Base-by-base conservation (phyloP, 2,113 vertebrate genomes). In the Sebastes schlegelii region DNA sequence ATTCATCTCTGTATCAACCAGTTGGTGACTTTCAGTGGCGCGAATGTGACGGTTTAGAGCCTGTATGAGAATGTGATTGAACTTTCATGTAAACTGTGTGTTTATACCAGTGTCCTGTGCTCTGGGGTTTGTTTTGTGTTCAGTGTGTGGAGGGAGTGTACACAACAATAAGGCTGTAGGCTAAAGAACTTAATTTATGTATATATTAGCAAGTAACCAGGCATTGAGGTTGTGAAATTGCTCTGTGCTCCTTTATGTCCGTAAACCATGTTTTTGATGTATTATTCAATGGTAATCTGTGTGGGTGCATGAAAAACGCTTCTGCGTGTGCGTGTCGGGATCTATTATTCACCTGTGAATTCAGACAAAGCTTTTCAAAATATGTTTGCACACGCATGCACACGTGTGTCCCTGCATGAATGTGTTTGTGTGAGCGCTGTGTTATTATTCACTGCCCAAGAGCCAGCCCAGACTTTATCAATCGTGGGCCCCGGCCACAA, bases 381-480 rank as follows among this genome's bases (percentile, higher is more conserved):
- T 57, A 21, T 79, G 23, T 55, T 8, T 19, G 45, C 13, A 1
- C 54, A 51, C 5, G 23, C 14, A 34, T 43, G n/a, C 34, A 34
- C 34, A 23, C 61, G 49, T 61, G 46, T 72, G 17, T 34, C 46
- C 6, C 9, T 65, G 57, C 1, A 0, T 34, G 26, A 21, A 16
- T 45, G 13, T 70, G 46, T 52, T n/a, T 8, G 61, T 8, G 62
- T 73, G 42, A 3, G 16, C n/a, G 42, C 1, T 26, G 17, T 46
- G 45, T 66, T 23, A 4, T 55, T 62, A 58, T 23, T 54, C 17
- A 51, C 73, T 40, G 46, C 6, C 62, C 40, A 21, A 40, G 6
- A 77, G 46, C 63, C 46, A 23, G 57, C 73, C 65, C 51, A 40
- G 68, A 70, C 71, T 89, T 90, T 67, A 86, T 88, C 83, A 83